Percentiles rank a stretch among this genome's conserved stretches.
These are phyloP conservation scores for Artemia franciscana DNA, from an alignment of 1,140 invertebrate species.

Conservation along the genomic window DNA sequence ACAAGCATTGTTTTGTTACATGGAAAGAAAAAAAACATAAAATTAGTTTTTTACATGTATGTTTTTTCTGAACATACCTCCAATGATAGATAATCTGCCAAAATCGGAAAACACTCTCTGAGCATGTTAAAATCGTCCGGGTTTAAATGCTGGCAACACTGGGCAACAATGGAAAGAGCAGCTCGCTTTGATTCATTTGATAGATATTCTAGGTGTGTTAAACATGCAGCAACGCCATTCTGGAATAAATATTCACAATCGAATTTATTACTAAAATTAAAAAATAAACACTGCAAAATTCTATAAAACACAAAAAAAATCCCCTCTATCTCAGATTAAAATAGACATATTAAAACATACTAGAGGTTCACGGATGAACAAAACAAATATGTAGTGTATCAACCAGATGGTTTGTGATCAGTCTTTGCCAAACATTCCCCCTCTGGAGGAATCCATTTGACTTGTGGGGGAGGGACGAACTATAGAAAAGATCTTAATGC, in stretches of 20 bases:
- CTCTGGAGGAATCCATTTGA: too few relatives aligned
- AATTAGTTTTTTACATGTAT: neutral
- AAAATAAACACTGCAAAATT: too few relatives aligned
- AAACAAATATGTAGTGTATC: too few relatives aligned
- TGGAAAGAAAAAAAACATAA: constrained; percentile 3
- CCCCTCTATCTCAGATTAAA: too few relatives aligned
- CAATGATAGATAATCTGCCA: constrained; percentile 66
- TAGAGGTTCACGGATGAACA: too few relatives aligned
- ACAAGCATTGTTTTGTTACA: neutral
- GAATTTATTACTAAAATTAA: too few relatives aligned
- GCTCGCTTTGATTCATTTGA: constrained; percentile 86
- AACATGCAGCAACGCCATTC: constrained; percentile 77
- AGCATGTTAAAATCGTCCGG: constrained; percentile 82
- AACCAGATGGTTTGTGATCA: too few relatives aligned
- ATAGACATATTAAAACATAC: too few relatives aligned
- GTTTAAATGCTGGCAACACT: constrained; percentile 83
- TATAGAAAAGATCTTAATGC: too few relatives aligned
- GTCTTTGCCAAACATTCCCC: too few relatives aligned
- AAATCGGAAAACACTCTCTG: constrained; percentile 55
- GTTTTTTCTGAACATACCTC: constrained; percentile 30
- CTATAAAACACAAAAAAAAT: too few relatives aligned
- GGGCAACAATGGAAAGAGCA: constrained; percentile 80
- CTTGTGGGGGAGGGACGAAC: too few relatives aligned
- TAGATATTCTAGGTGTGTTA: constrained; percentile 93
- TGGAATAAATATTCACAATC: constrained; percentile 22